Evolutionary conservation across 2,113 vertebrate species (phyloP).

Genomic region (Nerophis ophidion): DNA sequence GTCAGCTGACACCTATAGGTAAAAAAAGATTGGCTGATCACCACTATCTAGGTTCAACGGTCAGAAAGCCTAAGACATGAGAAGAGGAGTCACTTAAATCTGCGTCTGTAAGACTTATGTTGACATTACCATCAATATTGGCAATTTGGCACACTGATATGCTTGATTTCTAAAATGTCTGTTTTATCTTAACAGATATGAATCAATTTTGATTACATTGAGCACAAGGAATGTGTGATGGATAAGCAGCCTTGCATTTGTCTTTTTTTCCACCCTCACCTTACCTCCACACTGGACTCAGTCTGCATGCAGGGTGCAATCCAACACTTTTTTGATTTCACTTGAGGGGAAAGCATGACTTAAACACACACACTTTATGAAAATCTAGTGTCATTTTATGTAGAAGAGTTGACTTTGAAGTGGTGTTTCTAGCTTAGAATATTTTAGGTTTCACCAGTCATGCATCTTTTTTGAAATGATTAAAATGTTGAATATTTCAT

Average conservation of each 20-base stretch:
- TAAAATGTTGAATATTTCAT: background rate
- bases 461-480: background rate
- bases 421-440: background rate
- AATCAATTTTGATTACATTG: slow-evolving; percentile 16
- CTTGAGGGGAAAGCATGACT: slow-evolving; percentile 47
- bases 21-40: slow-evolving; percentile 68
- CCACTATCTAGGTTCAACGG: slow-evolving; percentile 37
- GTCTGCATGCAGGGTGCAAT: slow-evolving; percentile 43
- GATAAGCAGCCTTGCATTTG: slow-evolving; percentile 8
- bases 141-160: background rate
- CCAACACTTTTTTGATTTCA: slow-evolving; percentile 48
- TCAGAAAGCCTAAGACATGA: slow-evolving; percentile 39
- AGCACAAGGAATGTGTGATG: slow-evolving; percentile 30
- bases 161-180: slow-evolving; percentile 3
- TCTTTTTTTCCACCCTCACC: slow-evolving; percentile 27
- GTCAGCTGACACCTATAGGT: slow-evolving; percentile 88
- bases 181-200: slow-evolving; percentile 5
- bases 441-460: background rate
- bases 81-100: slow-evolving; percentile 45
- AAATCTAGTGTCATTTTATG: background rate
- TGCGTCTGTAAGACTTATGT: slow-evolving; percentile 4
- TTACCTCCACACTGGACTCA: slow-evolving; percentile 62
- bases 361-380: slow-evolving; percentile 10
- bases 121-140: slow-evolving; percentile 4
- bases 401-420: background rate